Evolutionary conservation across 2,113 vertebrate species (phyloP).

Genomic region (Aepyceros melampus): DNA sequence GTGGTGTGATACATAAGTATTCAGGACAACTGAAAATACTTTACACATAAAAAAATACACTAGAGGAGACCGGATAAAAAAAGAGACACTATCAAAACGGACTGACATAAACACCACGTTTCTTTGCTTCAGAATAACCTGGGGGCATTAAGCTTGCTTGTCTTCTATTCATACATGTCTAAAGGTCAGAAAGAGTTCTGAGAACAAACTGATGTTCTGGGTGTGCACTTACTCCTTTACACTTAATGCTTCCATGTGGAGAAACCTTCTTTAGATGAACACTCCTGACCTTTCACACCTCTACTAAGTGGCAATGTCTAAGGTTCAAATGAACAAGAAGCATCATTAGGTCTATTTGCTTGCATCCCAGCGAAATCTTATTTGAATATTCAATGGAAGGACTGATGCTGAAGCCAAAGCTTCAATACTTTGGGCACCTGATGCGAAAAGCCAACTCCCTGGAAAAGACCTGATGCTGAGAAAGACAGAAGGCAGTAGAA

Average conservation of each 20-base stretch:
- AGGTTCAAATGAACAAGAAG: not conserved
- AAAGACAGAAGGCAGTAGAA: not conserved
- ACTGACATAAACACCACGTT: not conserved
- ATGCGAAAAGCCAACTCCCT: not conserved
- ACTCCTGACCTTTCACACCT: not conserved
- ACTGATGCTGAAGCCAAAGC: not conserved
- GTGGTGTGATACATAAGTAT: not conserved
- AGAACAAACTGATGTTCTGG: not conserved
- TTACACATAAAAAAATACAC: not conserved
- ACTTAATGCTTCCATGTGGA: not conserved
- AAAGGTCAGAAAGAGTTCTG: not conserved
- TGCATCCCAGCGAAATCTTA: not conserved
- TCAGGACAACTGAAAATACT: not conserved
- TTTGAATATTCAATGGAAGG: not conserved
- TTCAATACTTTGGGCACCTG: not conserved
- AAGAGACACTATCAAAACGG: not conserved
- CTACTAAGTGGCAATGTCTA: not conserved
- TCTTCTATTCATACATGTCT: not conserved
- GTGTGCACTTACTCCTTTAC: not conserved
- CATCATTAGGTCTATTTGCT: not conserved
- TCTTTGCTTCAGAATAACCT: not conserved
- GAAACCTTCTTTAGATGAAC: not conserved
- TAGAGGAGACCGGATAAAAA: not conserved
- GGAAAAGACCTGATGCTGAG: not conserved
- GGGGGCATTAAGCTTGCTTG: not conserved